Percentiles rank a stretch among this genome's conserved stretches.
Evolutionary conservation across 1,140 invertebrate species (phyloP).

Genomic region (Proctacanthus coquilletti): DNA sequence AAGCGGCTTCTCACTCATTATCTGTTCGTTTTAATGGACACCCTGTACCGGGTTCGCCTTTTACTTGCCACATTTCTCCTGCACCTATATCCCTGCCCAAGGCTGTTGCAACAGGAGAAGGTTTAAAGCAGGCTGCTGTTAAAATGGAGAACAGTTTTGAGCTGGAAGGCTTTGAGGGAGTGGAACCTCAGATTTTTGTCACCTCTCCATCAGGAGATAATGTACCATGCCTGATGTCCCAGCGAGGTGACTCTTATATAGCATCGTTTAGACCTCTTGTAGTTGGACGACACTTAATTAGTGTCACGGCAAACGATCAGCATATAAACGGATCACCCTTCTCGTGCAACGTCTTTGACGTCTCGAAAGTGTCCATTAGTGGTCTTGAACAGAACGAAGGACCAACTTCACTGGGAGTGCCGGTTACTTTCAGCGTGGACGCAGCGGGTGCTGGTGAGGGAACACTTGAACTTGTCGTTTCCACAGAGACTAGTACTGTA

Average conservation of each 20-base stretch:
- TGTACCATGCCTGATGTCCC: conserved; percentile 45
- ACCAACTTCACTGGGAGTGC: conserved; percentile 57
- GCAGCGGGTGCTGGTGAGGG: conserved; percentile 91
- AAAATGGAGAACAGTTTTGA: conserved; percentile 30
- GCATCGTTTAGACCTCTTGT: conserved; percentile 66
- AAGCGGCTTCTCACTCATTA: conserved; percentile 71
- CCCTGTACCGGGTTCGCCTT: conserved; percentile 83
- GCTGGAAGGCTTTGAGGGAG: conserved; percentile 30
- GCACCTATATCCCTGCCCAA: conserved; percentile 30
- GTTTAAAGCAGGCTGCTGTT: conserved; percentile 39
- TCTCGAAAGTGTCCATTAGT: conserved; percentile 66
- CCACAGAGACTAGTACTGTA: conserved; percentile 72
- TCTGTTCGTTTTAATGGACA: conserved; percentile 94
- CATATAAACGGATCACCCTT: conserved; percentile 82
- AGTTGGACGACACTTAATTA: conserved; percentile 73
- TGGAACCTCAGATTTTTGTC: conserved; percentile 52
- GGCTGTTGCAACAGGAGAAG: conserved; percentile 38
- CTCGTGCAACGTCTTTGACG: conserved; percentile 84
- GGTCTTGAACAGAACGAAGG: conserved; percentile 45
- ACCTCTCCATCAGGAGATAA: conserved; percentile 63
- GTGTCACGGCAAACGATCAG: conserved; percentile 62
- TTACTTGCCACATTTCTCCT: conserved; percentile 58
- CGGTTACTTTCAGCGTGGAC: conserved; percentile 84
- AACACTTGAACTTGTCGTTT: conserved; percentile 86
- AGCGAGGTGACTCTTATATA: conserved; percentile 48